These are phyloP conservation scores for Galagoides demidoff DNA, from an alignment of 2,797 vertebrate genomes.

Conservation along the genomic window DNA sequence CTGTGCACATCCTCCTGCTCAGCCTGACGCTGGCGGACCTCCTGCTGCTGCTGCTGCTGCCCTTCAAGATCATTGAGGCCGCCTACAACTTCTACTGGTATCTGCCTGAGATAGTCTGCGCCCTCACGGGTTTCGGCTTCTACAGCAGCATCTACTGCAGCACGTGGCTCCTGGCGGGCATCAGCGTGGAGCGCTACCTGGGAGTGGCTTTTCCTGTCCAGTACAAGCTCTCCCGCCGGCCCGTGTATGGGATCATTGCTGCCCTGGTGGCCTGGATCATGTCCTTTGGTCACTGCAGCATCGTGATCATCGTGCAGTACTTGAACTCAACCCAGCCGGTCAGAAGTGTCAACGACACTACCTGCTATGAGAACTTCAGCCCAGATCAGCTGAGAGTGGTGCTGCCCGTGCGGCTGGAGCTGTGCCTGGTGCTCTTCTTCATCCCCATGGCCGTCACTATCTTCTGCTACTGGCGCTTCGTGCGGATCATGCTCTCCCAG, in stretches of 20 bases:
- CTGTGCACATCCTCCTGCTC: conserved; percentile 92
- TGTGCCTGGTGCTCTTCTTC: conserved; percentile 92
- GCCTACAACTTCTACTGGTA: conserved; percentile 87
- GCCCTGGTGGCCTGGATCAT: conserved; percentile 89
- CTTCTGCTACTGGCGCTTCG: conserved; percentile 94
- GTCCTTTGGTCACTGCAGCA: conserved; percentile 90
- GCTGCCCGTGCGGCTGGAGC: conserved; percentile 91
- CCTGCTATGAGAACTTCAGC: conserved; percentile 91
- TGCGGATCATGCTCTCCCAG: conserved; percentile 89
- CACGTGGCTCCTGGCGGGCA: conserved; percentile 91
- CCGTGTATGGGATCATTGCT: conserved; percentile 84
- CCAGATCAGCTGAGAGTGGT: conserved; percentile 86
- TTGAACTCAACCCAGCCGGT: not conserved
- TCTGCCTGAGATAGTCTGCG: conserved; percentile 87
- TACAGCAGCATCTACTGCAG: conserved; percentile 95
- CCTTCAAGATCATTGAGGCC: conserved; percentile 92
- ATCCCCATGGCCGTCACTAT: conserved; percentile 91
- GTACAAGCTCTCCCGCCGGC: conserved; percentile 89
- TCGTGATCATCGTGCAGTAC: conserved; percentile 89
- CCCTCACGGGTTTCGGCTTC: conserved; percentile 90
- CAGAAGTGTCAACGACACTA: not conserved
- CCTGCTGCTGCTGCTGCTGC: conserved; percentile 91
- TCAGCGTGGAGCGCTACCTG: conserved; percentile 93
- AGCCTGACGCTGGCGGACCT: conserved; percentile 94
- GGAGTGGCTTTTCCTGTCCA: conserved; percentile 91